Percentiles rank a stretch among this genome's conserved stretches.
These are phyloP conservation scores for Mugil cephalus DNA, from an alignment of 2,113 vertebrate genomes.

Conservation along the genomic window DNA sequence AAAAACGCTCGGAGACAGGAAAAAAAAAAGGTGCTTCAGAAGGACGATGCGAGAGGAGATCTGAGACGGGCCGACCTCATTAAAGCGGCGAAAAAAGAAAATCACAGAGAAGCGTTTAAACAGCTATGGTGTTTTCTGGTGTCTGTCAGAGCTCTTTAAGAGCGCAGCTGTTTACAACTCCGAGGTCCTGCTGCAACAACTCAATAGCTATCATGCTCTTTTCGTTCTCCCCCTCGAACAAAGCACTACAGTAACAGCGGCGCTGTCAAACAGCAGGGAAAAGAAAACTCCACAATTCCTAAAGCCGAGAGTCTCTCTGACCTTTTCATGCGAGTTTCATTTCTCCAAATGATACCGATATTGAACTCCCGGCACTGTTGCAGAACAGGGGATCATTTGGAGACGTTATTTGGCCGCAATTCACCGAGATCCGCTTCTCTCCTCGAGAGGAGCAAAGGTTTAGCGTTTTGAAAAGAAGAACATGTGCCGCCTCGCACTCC, in stretches of 20 bases:
- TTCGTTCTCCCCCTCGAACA: constrained; percentile 72
- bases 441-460: constrained; percentile 42
- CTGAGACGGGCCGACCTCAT: constrained; percentile 48
- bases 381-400: constrained; percentile 56
- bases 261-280: constrained; percentile 42
- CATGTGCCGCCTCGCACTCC: constrained; percentile 30
- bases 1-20: neutral
- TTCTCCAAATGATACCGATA: constrained; percentile 71
- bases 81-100: constrained; percentile 44
- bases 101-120: constrained; percentile 53
- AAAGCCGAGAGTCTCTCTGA: constrained; percentile 65
- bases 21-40: neutral
- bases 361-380: constrained; percentile 64
- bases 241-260: constrained; percentile 59
- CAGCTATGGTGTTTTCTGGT: constrained; percentile 44
- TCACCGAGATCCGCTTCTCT: constrained; percentile 51
- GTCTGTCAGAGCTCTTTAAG: constrained; percentile 50
- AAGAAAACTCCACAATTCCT: constrained; percentile 59
- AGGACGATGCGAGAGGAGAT: constrained; percentile 2
- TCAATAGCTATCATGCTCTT: constrained; percentile 77
- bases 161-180: constrained; percentile 64
- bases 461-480: constrained; percentile 31
- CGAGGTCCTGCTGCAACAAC: constrained; percentile 73
- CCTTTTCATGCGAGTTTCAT: constrained; percentile 76
- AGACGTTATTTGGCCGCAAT: constrained; percentile 74